Conservation (phyloP, 1,140 invertebrate genomes). For the Anastrepha ludens region DNA sequence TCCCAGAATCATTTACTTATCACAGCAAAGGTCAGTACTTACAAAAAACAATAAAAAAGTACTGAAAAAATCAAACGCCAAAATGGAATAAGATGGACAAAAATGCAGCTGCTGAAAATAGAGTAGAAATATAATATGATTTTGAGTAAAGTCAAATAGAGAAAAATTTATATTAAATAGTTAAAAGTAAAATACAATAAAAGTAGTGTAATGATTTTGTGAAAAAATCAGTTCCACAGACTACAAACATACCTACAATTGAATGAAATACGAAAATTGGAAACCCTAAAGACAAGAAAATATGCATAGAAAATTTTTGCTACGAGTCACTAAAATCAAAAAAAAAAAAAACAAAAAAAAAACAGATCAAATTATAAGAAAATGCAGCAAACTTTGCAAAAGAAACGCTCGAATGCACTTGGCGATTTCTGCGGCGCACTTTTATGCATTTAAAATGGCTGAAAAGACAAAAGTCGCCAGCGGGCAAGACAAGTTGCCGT, state of each 20-base stretch:
- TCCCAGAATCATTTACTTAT: neutral
- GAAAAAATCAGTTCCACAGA: neutral
- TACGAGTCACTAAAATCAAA: neutral
- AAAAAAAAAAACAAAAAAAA: neutral
- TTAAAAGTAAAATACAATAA: neutral
- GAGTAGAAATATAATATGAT: neutral
- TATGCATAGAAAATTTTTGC: neutral
- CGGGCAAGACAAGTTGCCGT: slow-evolving; percentile 28
- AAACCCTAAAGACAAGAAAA: too few species aligned
- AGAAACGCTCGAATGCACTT: neutral
- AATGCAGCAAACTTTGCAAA: slow-evolving; percentile 31
- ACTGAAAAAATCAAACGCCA: neutral
- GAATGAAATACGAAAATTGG: too few species aligned
- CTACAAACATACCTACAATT: neutral
- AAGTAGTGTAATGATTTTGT: neutral
- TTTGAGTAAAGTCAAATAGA: neutral
- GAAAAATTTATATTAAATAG: neutral
- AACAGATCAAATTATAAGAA: slow-evolving; percentile 46
- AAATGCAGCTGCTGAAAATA: neutral
- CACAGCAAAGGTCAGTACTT: slow-evolving; percentile 1
- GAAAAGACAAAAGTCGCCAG: slow-evolving; percentile 45
- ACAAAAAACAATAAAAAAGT: neutral
- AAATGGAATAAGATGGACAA: neutral
- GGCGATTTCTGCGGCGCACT: slow-evolving; percentile 7
- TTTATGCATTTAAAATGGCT: slow-evolving; percentile 42